phyloP scores from a whole-genome alignment of 37 sponge, comb jelly and placozoan species.

The Diacarnus erythraeanus region DNA sequence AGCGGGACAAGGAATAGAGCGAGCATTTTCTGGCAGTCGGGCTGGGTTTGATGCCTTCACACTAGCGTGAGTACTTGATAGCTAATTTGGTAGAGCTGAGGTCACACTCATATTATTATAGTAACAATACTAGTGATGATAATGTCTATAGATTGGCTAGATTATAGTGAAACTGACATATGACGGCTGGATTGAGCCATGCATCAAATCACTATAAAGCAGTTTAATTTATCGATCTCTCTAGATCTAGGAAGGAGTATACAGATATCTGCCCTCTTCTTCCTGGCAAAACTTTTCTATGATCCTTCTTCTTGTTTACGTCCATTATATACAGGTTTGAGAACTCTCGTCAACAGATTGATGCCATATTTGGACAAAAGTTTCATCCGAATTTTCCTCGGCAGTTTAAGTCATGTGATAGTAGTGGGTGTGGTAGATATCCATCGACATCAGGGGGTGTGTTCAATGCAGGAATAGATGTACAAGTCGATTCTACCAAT shows the following conservation, averaged over 20 bases:
- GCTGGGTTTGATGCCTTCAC: slow-evolving; percentile 29
- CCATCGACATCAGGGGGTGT: slow-evolving; percentile 53
- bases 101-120: too few relatives aligned
- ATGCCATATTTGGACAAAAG: slow-evolving; percentile 67
- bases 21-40: slow-evolving; percentile 17
- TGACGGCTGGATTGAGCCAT: too few relatives aligned
- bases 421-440: slow-evolving; percentile 76
- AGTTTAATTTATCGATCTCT: too few relatives aligned
- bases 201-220: too few relatives aligned
- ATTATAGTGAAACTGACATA: too few relatives aligned
- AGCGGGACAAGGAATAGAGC: neutral
- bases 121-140: too few relatives aligned
- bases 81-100: too few relatives aligned
- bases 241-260: too few relatives aligned
- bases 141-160: too few relatives aligned
- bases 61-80: slow-evolving; percentile 56
- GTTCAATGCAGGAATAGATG: slow-evolving; percentile 56
- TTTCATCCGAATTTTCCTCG: slow-evolving; percentile 71
- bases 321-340: slow-evolving; percentile 75
- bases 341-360: slow-evolving; percentile 43
- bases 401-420: slow-evolving; percentile 6
- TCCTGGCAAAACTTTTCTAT: too few relatives aligned
- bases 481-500: neutral
- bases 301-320: too few relatives aligned
- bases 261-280: too few relatives aligned